Conservation (phyloP, 2,113 vertebrate species). For the Cranoglanis bouderius region DNA sequence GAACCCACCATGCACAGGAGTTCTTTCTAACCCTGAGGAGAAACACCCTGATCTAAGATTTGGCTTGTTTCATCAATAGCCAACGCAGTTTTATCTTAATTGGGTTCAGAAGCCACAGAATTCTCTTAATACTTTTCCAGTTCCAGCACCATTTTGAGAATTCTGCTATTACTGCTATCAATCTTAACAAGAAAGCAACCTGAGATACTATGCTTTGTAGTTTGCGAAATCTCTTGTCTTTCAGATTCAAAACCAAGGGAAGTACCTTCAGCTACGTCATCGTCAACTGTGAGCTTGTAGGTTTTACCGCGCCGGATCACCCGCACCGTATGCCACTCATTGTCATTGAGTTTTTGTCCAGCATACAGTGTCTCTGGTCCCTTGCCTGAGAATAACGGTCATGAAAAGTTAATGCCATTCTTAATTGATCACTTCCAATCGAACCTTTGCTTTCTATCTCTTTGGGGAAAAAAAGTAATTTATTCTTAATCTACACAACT, state of each 20-base stretch:
- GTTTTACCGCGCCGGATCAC: constrained; percentile 94
- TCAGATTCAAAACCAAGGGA: constrained; percentile 60
- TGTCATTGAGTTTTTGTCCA: constrained; percentile 99
- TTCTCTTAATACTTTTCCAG: not conserved
- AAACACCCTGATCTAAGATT: not conserved
- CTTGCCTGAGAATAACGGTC: constrained; percentile 88
- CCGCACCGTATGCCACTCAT: constrained; percentile 99
- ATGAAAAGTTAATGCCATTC: constrained; percentile 78
- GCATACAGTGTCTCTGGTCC: constrained; percentile 98
- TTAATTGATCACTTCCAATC: constrained; percentile 60
- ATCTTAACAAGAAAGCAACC: constrained; percentile 35
- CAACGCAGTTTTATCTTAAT: not conserved
- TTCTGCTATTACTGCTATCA: not conserved
- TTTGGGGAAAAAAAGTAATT: not conserved
- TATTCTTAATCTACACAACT: not conserved
- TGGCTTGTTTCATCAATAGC: not conserved
- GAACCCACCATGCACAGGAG: not conserved
- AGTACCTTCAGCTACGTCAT: constrained; percentile 97
- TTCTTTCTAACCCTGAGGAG: constrained; percentile 16
- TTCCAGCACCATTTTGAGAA: not conserved
- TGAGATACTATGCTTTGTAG: not conserved
- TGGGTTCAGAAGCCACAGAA: constrained; percentile 5
- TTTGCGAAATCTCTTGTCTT: constrained; percentile 50
- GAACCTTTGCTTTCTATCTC: constrained; percentile 72
- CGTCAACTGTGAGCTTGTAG: constrained; percentile 96